Conservation (phyloP, 2,888 invertebrate genomes). For the Esperia sulphurella region DNA sequence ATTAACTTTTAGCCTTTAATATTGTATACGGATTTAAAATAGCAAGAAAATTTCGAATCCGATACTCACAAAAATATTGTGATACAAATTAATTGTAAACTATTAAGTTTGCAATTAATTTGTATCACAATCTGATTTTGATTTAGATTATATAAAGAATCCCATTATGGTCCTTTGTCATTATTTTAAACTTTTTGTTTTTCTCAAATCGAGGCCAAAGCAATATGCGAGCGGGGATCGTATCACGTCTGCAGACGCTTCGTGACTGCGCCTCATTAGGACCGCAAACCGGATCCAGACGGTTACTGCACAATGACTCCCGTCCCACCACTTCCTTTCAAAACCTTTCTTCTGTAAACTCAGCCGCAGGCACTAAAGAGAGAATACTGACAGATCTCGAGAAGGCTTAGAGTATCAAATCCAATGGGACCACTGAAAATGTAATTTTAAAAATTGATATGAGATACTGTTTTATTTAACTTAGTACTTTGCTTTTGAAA, state of each 20-base stretch:
- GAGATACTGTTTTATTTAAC: too few relatives aligned
- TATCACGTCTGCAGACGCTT: conserved; percentile 25
- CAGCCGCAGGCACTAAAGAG: conserved; percentile 49
- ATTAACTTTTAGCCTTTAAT: too few relatives aligned
- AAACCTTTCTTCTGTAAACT: conserved; percentile 42
- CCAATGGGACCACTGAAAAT: background rate
- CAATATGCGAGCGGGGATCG: conserved; percentile 3
- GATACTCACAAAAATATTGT: too few relatives aligned
- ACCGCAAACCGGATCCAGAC: conserved; percentile 46
- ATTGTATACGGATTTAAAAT: too few relatives aligned
- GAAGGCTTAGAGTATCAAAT: conserved; percentile 23
- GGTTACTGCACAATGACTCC: conserved; percentile 56
- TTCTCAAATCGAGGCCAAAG: conserved; percentile 5
- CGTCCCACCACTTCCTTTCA: conserved; percentile 42
- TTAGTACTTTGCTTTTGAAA: background rate
- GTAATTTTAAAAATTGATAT: background rate
- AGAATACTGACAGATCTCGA: conserved; percentile 22
- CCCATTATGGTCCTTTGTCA: too few relatives aligned
- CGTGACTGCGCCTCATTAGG: conserved; percentile 63
- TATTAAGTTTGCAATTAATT: too few relatives aligned
- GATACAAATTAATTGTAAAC: too few relatives aligned
- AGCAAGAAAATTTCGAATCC: too few relatives aligned
- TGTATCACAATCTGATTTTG: too few relatives aligned
- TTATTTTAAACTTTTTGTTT: background rate
- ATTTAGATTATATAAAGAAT: too few relatives aligned